These are phyloP conservation scores for Propithecus deckenii DNA, from an alignment of 2,797 vertebrate genomes.

Conservation along the genomic window DNA sequence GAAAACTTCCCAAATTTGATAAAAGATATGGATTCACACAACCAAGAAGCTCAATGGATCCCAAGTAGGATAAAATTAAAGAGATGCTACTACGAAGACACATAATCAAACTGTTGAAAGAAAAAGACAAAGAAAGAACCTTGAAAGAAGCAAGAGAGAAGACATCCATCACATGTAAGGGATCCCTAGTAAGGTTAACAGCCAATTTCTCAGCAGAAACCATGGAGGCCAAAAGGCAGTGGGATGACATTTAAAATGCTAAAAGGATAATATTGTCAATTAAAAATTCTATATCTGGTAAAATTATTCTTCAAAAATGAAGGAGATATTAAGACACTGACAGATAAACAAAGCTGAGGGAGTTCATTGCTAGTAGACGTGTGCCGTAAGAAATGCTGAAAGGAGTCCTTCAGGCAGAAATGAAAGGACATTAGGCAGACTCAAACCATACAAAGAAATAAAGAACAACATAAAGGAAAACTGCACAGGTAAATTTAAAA, in stretches of 20 bases:
- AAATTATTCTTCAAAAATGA: neutral
- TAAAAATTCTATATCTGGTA: neutral
- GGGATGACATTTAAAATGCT: neutral
- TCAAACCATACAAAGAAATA: neutral
- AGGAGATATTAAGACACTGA: neutral
- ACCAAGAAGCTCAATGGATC: neutral
- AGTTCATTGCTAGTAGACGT: neutral
- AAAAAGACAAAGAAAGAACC: neutral
- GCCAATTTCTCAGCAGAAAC: neutral
- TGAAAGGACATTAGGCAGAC: neutral
- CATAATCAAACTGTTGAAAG: neutral
- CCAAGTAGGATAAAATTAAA: neutral
- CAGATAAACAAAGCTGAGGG: neutral
- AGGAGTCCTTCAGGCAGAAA: neutral
- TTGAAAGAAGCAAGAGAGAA: neutral
- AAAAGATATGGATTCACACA: neutral
- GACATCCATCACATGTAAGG: neutral
- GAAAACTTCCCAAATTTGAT: neutral
- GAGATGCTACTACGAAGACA: neutral
- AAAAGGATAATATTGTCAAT: neutral
- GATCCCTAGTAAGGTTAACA: neutral
- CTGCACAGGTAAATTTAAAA: neutral
- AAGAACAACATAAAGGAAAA: neutral
- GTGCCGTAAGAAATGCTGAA: neutral
- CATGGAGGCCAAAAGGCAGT: neutral